These are phyloP conservation scores for Cantharis lateralis DNA, from an alignment of 2,888 invertebrate species.

Conservation along the genomic window DNA sequence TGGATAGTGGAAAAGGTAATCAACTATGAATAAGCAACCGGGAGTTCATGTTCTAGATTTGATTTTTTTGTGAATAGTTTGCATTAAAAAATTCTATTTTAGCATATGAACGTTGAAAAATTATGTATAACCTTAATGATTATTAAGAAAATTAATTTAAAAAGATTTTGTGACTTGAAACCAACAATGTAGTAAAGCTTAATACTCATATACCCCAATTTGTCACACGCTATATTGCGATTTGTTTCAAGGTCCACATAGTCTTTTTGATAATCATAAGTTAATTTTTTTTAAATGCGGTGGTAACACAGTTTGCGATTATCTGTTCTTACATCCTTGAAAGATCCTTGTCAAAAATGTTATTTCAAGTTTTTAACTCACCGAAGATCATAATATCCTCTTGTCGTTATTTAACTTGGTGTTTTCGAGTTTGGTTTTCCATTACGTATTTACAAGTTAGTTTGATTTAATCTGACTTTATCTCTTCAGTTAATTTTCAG, in stretches of 20 bases:
- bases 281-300: background rate
- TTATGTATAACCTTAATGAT: background rate
- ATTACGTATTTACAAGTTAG: background rate
- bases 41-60: too few species aligned
- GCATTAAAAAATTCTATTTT: background rate
- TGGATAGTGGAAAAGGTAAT: too few species aligned
- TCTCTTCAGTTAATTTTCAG: background rate
- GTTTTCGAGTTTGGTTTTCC: background rate
- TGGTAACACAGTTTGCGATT: background rate
- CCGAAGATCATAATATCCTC: background rate
- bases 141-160: background rate
- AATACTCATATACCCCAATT: background rate
- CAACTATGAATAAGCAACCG: too few species aligned
- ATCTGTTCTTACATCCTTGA: background rate
- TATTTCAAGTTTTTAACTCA: background rate
- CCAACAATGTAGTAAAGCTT: background rate
- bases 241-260: background rate
- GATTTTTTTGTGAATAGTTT: background rate
- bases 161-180: background rate
- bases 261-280: background rate
- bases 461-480: background rate
- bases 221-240: background rate
- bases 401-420: background rate
- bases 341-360: background rate
- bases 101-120: background rate